Base-by-base conservation (phyloP, 1,140 invertebrate species). In the Philotrypesis tridentata region DNA sequence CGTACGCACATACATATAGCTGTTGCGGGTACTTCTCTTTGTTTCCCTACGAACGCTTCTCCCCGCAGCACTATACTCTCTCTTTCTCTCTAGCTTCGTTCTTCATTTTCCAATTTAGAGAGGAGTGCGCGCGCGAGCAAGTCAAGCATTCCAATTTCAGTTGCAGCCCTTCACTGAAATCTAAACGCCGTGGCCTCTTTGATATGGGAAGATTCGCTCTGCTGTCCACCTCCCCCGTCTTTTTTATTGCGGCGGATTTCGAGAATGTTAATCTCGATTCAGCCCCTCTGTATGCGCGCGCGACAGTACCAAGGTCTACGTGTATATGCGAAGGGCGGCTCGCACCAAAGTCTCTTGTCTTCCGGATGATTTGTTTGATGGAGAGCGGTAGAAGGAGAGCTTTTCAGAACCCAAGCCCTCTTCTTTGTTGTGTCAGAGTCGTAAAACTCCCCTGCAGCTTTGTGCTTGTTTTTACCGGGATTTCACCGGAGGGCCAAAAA, bases 81-180 rank as follows among this genome's bases (percentile, higher is more conserved):
- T 11, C 27, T 55, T 73, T 27, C 70, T 43, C 33, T n/a, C 68
- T 72, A 27, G 31, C 68, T 31, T 67, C 48, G 48, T 82, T 82
- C 80, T 82, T 82, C 75, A 60, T 79, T 78, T 77, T 82, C 70
- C 70, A 82, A 82, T 82, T 79, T 82, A 72, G 78, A 61, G 25
- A 17, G 8, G 23, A 61, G 68, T n/a, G 40, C 29, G 65, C 67
- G 76, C 25, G 11, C 25, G 11, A 63, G 29, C 76, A 79, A 79
- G 68, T 83, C 82, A 75, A 83, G 82, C 72, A 83, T 79, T 79
- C 82, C 77, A 83, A 83, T 83, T 79, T 79, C 43, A n/a, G n/a
- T 17, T 55, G 37, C 67, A 63, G 63, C 75, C 77, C 75, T 83
- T 82, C 76, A 74, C 65, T 23, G 31, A 70, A 55, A 65, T 27